phyloP scores from a whole-genome alignment of 37 sponge, comb jelly and placozoan genomes.

The Theonella swinhoei region DNA sequence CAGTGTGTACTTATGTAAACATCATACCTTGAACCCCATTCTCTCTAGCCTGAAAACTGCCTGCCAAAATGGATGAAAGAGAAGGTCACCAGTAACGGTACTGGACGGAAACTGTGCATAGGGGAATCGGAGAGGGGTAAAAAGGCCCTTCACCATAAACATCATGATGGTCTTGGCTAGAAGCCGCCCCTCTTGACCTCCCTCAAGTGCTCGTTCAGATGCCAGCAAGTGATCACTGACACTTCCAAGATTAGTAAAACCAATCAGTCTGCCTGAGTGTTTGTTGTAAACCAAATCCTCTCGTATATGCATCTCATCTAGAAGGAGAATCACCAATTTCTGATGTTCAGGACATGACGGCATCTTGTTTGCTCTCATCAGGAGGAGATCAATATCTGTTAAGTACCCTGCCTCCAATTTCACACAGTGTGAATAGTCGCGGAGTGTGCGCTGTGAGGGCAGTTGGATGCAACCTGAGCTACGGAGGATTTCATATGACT shows the following conservation, averaged over 20 bases:
- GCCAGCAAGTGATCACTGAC: conserved; percentile 24
- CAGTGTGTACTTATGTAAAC: no score
- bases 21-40: conserved; percentile 19
- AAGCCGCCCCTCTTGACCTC: not conserved
- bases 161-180: conserved; percentile 39
- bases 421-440: conserved; percentile 50
- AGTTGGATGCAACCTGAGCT: conserved; percentile 23
- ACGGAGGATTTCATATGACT: conserved; percentile 36
- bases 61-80: conserved; percentile 21
- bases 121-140: conserved; percentile 12
- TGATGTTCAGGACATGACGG: conserved; percentile 35
- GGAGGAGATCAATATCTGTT: conserved; percentile 32
- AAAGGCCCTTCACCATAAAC: conserved; percentile 37
- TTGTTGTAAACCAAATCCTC: conserved; percentile 65
- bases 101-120: conserved; percentile 37
- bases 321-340: conserved; percentile 45
- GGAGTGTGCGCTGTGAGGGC: conserved; percentile 43
- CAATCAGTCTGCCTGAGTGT: conserved; percentile 50
- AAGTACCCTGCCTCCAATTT: conserved; percentile 41
- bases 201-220: conserved; percentile 20
- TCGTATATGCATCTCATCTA: conserved; percentile 58
- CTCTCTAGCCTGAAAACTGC: conserved; percentile 31
- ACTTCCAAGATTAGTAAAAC: conserved; percentile 50
- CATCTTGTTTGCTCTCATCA: conserved; percentile 31
- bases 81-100: not conserved